These are phyloP conservation scores for Gari tellinella DNA, from an alignment of 2,888 invertebrate genomes.

Conservation along the genomic window DNA sequence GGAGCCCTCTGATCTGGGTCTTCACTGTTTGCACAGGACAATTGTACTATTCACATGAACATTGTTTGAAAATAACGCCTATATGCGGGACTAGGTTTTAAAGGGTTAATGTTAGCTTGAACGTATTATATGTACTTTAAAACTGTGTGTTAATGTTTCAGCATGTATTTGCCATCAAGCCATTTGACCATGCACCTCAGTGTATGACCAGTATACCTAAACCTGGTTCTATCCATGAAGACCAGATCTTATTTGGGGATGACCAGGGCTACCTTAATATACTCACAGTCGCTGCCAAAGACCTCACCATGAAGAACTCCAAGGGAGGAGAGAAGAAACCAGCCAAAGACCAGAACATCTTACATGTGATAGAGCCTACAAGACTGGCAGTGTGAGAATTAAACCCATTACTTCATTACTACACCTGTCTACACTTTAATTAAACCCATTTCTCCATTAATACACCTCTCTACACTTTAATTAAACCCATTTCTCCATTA, in stretches of 20 bases:
- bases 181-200: slow-evolving; percentile 81
- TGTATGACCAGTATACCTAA: slow-evolving; percentile 78
- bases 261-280: slow-evolving; percentile 82
- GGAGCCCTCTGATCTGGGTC: too few species aligned
- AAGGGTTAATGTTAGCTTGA: too few species aligned
- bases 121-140: too few species aligned
- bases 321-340: slow-evolving; percentile 73
- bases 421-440: too few species aligned
- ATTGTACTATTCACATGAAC: too few species aligned
- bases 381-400: slow-evolving; percentile 79
- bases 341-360: slow-evolving; percentile 63
- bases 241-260: slow-evolving; percentile 81
- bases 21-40: too few species aligned
- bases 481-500: too few species aligned
- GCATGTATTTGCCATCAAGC: slow-evolving; percentile 81
- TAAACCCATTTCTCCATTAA: too few species aligned
- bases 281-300: slow-evolving; percentile 78
- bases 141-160: slow-evolving; percentile 54
- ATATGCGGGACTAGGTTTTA: too few species aligned
- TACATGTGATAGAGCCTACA: slow-evolving; percentile 75
- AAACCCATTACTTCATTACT: too few species aligned
- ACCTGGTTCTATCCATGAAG: slow-evolving; percentile 71
- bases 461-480: too few species aligned
- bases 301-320: slow-evolving; percentile 80
- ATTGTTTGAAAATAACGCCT: too few species aligned